A percentile compares a stretch with the other conserved stretches of the same genome.
Conservation (phyloP, 2,113 vertebrate species). For the Oxyura jamaicensis region DNA sequence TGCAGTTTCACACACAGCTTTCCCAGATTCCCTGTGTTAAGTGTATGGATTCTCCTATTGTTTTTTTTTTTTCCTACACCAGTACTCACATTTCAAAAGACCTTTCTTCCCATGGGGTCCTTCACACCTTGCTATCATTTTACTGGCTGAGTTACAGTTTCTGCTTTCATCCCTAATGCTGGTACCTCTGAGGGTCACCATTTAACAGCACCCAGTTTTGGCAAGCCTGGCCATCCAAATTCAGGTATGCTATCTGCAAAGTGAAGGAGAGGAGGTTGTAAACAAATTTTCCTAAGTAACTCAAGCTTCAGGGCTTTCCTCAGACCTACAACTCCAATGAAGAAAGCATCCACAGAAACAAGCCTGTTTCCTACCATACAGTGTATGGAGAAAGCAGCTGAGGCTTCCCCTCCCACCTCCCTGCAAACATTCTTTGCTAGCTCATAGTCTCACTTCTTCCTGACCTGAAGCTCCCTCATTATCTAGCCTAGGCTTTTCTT, state of each 20-base stretch:
- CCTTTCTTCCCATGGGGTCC: neutral
- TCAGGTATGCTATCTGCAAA: neutral
- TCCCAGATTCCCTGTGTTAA: neutral
- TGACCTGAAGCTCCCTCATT: neutral
- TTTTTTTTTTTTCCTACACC: neutral
- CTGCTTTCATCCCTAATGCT: neutral
- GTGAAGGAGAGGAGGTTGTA: neutral
- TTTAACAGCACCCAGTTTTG: neutral
- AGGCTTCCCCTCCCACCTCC: neutral
- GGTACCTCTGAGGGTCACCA: neutral
- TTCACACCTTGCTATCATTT: neutral
- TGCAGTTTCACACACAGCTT: neutral
- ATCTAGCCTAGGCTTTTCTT: neutral
- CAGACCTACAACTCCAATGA: neutral
- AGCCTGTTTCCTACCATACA: neutral
- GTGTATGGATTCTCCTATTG: neutral
- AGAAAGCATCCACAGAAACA: neutral
- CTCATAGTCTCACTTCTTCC: neutral
- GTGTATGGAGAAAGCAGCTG: neutral
- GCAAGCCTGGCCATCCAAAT: neutral
- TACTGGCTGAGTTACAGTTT: neutral
- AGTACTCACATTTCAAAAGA: neutral
- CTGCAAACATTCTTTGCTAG: neutral
- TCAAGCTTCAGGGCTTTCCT: neutral
- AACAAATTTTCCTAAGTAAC: neutral